Conservation (phyloP, 2,113 vertebrate genomes). For the Actenoides lindsayi region DNA sequence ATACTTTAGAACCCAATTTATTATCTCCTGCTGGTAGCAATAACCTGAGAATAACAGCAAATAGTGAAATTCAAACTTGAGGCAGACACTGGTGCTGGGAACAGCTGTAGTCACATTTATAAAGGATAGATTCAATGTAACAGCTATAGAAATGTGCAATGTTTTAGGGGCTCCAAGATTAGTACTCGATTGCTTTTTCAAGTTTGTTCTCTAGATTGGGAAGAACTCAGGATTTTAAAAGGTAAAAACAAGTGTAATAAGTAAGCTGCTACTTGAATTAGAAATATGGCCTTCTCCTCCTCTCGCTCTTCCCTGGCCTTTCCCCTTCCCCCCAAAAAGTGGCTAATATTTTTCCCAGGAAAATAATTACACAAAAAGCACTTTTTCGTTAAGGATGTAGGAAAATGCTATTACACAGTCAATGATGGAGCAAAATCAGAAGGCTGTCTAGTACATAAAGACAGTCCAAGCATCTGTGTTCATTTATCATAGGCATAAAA, state of each 20-base stretch:
- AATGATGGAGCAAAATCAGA: background rate
- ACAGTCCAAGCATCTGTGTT: background rate
- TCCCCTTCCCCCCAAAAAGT: background rate
- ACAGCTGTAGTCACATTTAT: slow-evolving; percentile 23
- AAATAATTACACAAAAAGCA: background rate
- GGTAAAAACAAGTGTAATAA: background rate
- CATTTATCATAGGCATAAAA: background rate
- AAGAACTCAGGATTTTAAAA: slow-evolving; percentile 41
- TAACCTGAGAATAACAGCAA: slow-evolving; percentile 60
- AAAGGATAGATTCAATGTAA: slow-evolving; percentile 40
- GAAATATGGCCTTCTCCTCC: background rate
- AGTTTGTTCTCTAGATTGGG: slow-evolving; percentile 12
- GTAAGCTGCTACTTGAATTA: slow-evolving; percentile 12
- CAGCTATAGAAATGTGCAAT: slow-evolving; percentile 25
- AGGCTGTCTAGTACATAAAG: background rate
- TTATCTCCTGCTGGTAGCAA: slow-evolving; percentile 59
- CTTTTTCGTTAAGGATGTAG: background rate
- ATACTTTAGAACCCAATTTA: slow-evolving; percentile 60
- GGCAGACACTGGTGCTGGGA: slow-evolving; percentile 38
- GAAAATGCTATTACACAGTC: background rate
- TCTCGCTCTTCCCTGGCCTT: background rate
- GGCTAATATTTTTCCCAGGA: background rate
- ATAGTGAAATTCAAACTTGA: slow-evolving; percentile 55
- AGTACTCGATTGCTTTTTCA: slow-evolving; percentile 54
- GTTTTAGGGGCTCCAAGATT: slow-evolving; percentile 34